These are phyloP conservation scores for Cotesia typhae DNA, from an alignment of 1,140 invertebrate genomes.

Conservation along the genomic window DNA sequence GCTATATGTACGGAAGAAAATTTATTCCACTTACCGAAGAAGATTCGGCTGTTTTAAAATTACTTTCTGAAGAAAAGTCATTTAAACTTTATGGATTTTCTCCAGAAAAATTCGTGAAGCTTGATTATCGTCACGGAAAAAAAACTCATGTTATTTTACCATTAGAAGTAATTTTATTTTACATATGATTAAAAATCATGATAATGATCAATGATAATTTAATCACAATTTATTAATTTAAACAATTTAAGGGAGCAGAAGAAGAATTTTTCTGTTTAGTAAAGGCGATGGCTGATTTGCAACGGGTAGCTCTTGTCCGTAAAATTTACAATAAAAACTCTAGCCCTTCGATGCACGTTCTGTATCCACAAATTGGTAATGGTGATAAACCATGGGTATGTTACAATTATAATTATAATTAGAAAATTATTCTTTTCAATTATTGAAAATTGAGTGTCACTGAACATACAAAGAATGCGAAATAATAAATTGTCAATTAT, in stretches of 20 bases:
- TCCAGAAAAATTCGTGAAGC: conserved; percentile 27
- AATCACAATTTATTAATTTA: conserved; percentile 15
- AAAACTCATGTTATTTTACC: conserved; percentile 41
- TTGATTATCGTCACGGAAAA: conserved; percentile 39
- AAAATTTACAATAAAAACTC: conserved; percentile 38
- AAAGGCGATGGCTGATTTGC: conserved; percentile 41
- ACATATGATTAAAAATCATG: neutral
- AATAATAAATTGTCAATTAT: neutral
- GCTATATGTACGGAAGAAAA: conserved; percentile 47
- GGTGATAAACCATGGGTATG: conserved; percentile 47
- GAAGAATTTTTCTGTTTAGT: conserved; percentile 44
- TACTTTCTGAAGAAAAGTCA: conserved; percentile 28
- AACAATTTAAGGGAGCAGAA: conserved; percentile 19
- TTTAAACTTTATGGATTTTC: conserved; percentile 44
- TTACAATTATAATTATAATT: neutral
- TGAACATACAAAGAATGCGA: neutral
- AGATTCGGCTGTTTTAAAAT: conserved; percentile 33
- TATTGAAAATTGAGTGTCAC: neutral
- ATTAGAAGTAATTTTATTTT: conserved; percentile 12
- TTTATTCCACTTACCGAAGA: conserved; percentile 45
- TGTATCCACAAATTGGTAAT: conserved; percentile 43
- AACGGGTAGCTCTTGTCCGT: conserved; percentile 44
- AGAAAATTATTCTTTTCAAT: conserved; percentile 20
- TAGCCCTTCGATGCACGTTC: conserved; percentile 41
- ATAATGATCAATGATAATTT: neutral